Evolutionary conservation across 2,113 vertebrate genomes (phyloP), one percentile per base, ranked within the genome.

Genomic region (Pachyramphus minor): DNA sequence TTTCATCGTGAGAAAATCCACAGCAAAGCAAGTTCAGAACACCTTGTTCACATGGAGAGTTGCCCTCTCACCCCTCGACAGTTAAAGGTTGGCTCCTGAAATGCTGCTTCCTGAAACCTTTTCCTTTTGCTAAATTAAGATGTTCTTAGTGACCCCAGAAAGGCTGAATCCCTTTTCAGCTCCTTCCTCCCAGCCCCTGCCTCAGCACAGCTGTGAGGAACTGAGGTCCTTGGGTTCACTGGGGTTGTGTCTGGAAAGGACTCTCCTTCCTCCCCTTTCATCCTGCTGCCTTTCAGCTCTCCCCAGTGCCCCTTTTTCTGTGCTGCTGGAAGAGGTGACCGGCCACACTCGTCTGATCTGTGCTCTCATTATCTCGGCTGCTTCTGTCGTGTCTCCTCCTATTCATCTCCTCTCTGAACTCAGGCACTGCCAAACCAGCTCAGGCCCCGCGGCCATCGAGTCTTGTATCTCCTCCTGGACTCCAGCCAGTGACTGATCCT

Each of bases 321-420:
- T 66, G 18, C 77, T 91, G 62, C 71, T 66, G 55, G 73, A 91
- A 49, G 77, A 89, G 80, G 49, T 60, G 90, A 86, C 59, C 1
- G 1, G 75, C 72, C 86, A 80, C 67, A 6, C 58, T 76, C 6
- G 1, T 92, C 89, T 84, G 47, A 89, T 84, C 85, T 52, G 41
- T 56, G 84, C 79, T 93, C 80, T 95, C 86, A 37, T 97, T 96
- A 84, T 95, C 87, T 92, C 2, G 0, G 55, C 89, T 84, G 83
- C 76, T 83, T 78, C 83, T 89, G 73, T 68, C 18, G 4, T 23
- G 64, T 95, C 92, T 96, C 68, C 82, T 94, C 88, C 69, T 87
- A 53, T 92, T 84, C 87, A 23, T 12, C 37, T 87, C 56, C 69
- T 68, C 74, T 14, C 28, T 93, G 67, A 94, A 83, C 84, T 78